These are phyloP conservation scores for Heliothis subflexa DNA, from an alignment of 1,140 invertebrate genomes.

Conservation along the genomic window DNA sequence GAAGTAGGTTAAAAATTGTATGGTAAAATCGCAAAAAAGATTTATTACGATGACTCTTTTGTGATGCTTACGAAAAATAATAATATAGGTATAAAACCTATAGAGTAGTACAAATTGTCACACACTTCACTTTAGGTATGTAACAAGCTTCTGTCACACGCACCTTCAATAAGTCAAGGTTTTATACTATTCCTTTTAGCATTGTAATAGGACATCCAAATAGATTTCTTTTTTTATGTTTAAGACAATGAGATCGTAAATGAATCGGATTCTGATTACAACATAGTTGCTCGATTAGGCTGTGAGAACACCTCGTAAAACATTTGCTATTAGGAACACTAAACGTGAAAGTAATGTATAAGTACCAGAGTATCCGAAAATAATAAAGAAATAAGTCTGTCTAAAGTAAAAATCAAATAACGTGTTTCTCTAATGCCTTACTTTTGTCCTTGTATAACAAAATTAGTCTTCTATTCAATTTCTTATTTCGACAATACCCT, in stretches of 20 bases:
- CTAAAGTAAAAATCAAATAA: neutral
- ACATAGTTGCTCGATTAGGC: slow-evolving; percentile 23
- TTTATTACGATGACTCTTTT: too few relatives aligned
- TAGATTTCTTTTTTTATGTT: slow-evolving; percentile 21
- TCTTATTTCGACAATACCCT: too few relatives aligned
- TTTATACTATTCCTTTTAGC: neutral
- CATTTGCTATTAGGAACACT: slow-evolving; percentile 1
- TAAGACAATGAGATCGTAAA: slow-evolving; percentile 33
- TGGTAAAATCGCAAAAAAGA: too few relatives aligned
- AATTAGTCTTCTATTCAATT: too few relatives aligned
- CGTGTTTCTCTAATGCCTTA: neutral
- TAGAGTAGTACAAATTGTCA: too few relatives aligned
- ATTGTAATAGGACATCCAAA: neutral
- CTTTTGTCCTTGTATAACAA: neutral
- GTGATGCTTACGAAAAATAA: too few relatives aligned
- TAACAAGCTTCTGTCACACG: too few relatives aligned
- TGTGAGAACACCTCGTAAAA: slow-evolving; percentile 5
- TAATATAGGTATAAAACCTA: too few relatives aligned
- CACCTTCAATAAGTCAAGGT: neutral
- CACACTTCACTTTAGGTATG: too few relatives aligned
- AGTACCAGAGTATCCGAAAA: neutral
- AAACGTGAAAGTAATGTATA: slow-evolving; percentile 17
- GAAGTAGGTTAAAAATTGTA: too few relatives aligned
- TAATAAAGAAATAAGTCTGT: neutral
- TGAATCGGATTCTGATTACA: slow-evolving; percentile 34